These are phyloP conservation scores for Trididemnum miniatum DNA, from an alignment of 23 tunicate genomes.

Conservation along the genomic window DNA sequence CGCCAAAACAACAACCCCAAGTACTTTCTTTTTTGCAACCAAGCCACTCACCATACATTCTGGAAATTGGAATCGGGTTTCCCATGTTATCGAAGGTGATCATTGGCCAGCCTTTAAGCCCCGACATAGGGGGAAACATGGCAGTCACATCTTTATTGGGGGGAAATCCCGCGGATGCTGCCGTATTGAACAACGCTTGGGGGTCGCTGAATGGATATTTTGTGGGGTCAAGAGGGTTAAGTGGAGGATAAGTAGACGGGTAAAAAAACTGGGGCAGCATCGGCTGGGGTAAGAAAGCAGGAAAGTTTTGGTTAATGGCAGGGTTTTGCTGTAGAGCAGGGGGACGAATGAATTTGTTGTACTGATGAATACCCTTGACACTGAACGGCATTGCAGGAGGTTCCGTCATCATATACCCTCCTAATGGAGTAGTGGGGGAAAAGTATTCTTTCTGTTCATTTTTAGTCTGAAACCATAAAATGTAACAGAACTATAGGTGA, in stretches of 20 bases:
- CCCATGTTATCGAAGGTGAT: slow-evolving; percentile 49
- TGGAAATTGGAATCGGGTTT: slow-evolving; percentile 36
- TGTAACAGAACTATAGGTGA: too few relatives aligned
- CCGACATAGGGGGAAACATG: slow-evolving; percentile 34
- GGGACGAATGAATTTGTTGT: slow-evolving; percentile 28
- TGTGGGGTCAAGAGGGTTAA: slow-evolving; percentile 35
- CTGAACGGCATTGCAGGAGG: slow-evolving; percentile 8
- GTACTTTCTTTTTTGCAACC: too few relatives aligned
- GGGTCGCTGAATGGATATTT: slow-evolving; percentile 33
- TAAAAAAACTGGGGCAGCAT: slow-evolving; percentile 43
- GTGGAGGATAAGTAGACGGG: slow-evolving; percentile 45
- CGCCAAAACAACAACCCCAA: too few relatives aligned
- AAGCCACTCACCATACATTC: slow-evolving; percentile 38
- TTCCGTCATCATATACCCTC: slow-evolving; percentile 20
- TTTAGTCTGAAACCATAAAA: slow-evolving; percentile 21
- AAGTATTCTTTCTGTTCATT: slow-evolving; percentile 5
- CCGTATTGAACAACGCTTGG: slow-evolving; percentile 25
- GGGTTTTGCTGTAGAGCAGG: not conserved
- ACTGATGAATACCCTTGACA: slow-evolving; percentile 6
- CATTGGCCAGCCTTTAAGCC: slow-evolving; percentile 65
- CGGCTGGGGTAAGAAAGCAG: slow-evolving; percentile 41
- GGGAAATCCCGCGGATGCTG: slow-evolving; percentile 34
- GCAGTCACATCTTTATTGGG: slow-evolving; percentile 11
- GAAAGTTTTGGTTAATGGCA: slow-evolving; percentile 1
- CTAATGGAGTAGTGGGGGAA: slow-evolving; percentile 10